Percentiles rank a stretch among this genome's conserved stretches.
Evolutionary conservation across 1,140 invertebrate genomes (phyloP).

Genomic region (Gerris buenoi): DNA sequence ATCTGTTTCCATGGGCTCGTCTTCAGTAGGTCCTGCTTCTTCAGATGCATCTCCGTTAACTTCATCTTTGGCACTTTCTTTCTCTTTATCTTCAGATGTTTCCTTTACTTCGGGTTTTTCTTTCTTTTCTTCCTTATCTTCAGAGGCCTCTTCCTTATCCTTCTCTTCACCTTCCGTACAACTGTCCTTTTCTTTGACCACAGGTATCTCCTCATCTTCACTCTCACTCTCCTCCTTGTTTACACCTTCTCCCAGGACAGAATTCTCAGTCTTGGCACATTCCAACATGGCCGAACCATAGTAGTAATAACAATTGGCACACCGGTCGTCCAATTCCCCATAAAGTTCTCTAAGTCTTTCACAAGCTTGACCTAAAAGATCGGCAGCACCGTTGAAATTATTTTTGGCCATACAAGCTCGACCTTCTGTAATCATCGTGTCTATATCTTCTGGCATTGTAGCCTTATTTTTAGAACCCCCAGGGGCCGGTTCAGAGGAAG

Average conservation of each 20-base stretch:
- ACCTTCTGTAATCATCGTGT: conserved; percentile 40
- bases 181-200: conserved; percentile 16
- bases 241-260: conserved; percentile 48
- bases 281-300: conserved; percentile 68
- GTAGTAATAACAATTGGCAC: conserved; percentile 65
- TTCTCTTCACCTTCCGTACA: conserved; percentile 17
- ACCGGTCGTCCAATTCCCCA: conserved; percentile 60
- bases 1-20: conserved; percentile 28
- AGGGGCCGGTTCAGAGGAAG: not conserved
- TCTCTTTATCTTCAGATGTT: conserved; percentile 18
- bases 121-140: conserved; percentile 13
- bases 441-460: conserved; percentile 9
- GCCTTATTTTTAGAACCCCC: conserved; percentile 14
- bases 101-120: conserved; percentile 14
- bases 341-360: conserved; percentile 48
- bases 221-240: conserved; percentile 38
- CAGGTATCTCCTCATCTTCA: conserved; percentile 25
- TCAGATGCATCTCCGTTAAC: conserved; percentile 30
- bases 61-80: conserved; percentile 25
- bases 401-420: conserved; percentile 60
- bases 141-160: conserved; percentile 1
- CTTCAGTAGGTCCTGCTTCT: conserved; percentile 34
- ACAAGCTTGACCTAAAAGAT: conserved; percentile 53
- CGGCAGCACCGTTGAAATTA: conserved; percentile 54
- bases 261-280: conserved; percentile 60